A percentile compares a stretch with the other conserved stretches of the same genome.
These are phyloP conservation scores for Leptarthrus brevirostris DNA, from an alignment of 2,888 invertebrate genomes.

Conservation along the genomic window DNA sequence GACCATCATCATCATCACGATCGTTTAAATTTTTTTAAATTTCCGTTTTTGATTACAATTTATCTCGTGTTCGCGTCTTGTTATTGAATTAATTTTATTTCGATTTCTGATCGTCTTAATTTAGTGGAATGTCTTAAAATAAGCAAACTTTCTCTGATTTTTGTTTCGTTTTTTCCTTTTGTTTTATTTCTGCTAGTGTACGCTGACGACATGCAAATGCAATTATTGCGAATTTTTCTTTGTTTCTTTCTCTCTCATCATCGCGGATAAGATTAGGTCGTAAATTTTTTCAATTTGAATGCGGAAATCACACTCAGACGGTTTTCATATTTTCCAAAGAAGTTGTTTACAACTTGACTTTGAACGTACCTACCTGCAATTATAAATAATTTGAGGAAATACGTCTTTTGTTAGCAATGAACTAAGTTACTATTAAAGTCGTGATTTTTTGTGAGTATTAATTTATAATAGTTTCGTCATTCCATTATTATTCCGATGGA, in stretches of 20 bases:
- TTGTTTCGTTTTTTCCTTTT: constrained; percentile 8
- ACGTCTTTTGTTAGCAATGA: no score
- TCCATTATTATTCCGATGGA: no score
- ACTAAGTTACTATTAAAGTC: no score
- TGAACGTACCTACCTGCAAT: not conserved
- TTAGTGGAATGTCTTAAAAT: constrained; percentile 5
- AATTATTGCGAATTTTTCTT: constrained; percentile 10
- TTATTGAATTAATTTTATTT: constrained; percentile 5
- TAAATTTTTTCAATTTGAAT: not conserved
- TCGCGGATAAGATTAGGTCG: not conserved
- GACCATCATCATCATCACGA: no score
- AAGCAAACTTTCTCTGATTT: constrained; percentile 30
- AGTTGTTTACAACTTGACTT: no score
- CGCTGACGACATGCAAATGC: constrained; percentile 29
- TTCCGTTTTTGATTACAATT: no score
- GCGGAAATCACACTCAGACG: not conserved
- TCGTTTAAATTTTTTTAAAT: no score
- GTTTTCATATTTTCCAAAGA: not conserved
- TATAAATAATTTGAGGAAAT: not conserved
- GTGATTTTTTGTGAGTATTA: no score
- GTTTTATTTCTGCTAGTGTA: not conserved
- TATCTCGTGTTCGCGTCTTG: no score
- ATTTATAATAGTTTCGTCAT: no score
- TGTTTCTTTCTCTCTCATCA: not conserved
- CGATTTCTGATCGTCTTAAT: constrained; percentile 9